Base-by-base conservation (phyloP, 2,113 vertebrate genomes). In the Tichodroma muraria region DNA sequence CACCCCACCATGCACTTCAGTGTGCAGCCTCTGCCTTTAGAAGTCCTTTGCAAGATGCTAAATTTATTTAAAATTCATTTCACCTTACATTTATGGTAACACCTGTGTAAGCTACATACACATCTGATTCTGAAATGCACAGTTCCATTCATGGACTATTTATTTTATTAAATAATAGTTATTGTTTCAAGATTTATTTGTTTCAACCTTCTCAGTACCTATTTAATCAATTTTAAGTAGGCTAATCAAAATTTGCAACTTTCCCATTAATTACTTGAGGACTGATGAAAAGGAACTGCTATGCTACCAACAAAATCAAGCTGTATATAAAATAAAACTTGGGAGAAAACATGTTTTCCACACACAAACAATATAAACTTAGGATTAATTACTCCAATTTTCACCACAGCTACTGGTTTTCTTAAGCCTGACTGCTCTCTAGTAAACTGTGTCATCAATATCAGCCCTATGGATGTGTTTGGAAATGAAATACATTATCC, bases 41-140 rank as follows among this genome's bases (percentile, higher is more conserved):
- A 86, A 76, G 19, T 50, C 49, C 15, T 66, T 52, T 53, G 50
- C 63, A 88, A 38, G 44, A 77, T 23, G 47, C 27, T 80, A 52
- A 71, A 71, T 78, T 89, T 47, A 54, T 31, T n/a, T n/a, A n/a
- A n/a, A n/a, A 76, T 53, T 72, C 8, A 61, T 65, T 96, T 87
- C 50, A 88, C 17, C 13, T 72, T 42, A 52, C 6, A 6, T 56
- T 53, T 80, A 42, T 60, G 47, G 35, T 28, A 75, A 73, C 12
- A 42, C 15, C 11, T 1, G 1, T 23, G 22, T 28, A 60, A 88
- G n/a, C 42, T 59, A 47, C 0, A 8, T 59, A 47, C 0, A 8
- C 38, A 50, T 44, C 33, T 89, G 50, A 31, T 44, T 80, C 68
- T 66, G 79, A 95, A 91, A 63, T 13, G 33, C 20, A 63, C 37